phyloP scores from a whole-genome alignment of 2,797 vertebrate species.

The Anguilla obscura region DNA sequence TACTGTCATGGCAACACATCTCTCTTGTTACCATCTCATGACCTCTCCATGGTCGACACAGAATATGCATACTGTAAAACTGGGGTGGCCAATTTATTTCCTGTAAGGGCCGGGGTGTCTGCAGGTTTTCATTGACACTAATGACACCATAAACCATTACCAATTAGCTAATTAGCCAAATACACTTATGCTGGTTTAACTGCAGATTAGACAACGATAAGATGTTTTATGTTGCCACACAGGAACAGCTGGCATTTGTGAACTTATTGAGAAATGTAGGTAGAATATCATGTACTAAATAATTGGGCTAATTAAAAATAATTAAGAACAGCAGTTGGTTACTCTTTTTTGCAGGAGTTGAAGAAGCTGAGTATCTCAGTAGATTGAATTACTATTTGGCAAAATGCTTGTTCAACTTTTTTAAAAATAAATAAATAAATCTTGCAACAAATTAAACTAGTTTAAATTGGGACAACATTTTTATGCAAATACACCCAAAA shows the following conservation, averaged over 20 bases:
- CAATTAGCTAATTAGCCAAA: neutral
- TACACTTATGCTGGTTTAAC: neutral
- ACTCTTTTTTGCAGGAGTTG: neutral
- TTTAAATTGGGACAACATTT: neutral
- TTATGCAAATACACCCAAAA: neutral
- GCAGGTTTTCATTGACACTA: neutral
- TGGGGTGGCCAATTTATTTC: neutral
- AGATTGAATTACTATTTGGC: neutral
- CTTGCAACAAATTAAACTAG: neutral
- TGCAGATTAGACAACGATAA: neutral
- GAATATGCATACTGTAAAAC: neutral
- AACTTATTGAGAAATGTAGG: neutral
- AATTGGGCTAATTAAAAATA: neutral
- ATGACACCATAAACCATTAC: neutral
- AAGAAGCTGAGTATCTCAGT: neutral
- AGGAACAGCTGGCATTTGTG: neutral
- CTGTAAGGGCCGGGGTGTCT: neutral
- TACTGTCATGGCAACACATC: neutral
- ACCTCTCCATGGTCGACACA: neutral
- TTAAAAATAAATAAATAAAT: neutral
- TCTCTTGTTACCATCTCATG: neutral
- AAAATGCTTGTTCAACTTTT: neutral
- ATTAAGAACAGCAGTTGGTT: neutral
- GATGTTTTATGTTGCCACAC: neutral
- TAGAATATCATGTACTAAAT: neutral